Conservation (phyloP, 2,113 vertebrate species). For the Helogale parvula region DNA sequence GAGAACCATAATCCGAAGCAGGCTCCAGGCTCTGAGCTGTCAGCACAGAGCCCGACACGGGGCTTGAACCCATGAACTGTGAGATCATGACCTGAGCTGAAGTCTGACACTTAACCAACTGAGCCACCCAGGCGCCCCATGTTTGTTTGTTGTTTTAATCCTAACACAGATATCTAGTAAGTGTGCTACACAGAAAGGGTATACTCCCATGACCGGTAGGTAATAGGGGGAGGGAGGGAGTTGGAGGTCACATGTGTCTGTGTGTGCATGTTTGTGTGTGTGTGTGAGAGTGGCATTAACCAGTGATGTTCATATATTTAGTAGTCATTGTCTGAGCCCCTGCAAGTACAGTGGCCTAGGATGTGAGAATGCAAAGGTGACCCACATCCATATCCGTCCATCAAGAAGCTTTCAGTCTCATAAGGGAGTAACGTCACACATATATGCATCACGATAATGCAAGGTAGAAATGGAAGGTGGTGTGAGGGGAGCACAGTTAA, state of each 20-base stretch:
- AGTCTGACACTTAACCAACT: no score
- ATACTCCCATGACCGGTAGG: not conserved
- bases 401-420: not conserved
- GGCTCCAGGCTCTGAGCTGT: no score
- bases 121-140: no score
- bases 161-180: not conserved
- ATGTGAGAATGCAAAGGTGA: not conserved
- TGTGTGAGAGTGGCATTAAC: not conserved
- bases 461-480: not conserved
- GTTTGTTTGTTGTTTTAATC: no score
- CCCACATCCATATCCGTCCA: not conserved
- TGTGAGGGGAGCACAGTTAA: not conserved
- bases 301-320: not conserved
- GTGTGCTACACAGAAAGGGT: not conserved
- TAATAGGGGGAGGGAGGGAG: not conserved
- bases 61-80: no score
- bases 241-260: not conserved
- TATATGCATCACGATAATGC: not conserved
- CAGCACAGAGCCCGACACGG: no score
- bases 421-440: not conserved
- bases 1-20: no score
- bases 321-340: not conserved
- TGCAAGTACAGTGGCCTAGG: not conserved
- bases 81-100: no score
- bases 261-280: not conserved